phyloP scores from a whole-genome alignment of 2,113 vertebrate genomes.

The Abramis brama region DNA sequence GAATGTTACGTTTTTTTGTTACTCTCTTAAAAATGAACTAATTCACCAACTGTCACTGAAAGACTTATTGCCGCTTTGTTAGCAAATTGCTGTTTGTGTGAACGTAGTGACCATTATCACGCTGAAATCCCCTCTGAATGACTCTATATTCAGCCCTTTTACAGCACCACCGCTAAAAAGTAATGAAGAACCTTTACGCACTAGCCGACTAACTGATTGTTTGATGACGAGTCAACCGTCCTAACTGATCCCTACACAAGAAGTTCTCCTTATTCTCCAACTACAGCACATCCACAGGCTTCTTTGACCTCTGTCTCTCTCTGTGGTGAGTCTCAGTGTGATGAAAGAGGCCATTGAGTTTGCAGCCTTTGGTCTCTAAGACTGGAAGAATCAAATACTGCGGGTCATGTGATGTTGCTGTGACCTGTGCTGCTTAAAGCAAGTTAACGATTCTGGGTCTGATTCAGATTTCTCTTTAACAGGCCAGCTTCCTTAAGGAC shows the following conservation, averaged over 20 bases:
- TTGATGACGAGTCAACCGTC: neutral
- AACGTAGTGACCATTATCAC: too few species aligned
- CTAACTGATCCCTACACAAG: neutral
- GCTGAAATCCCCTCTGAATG: too few species aligned
- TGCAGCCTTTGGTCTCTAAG: neutral
- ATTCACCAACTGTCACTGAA: too few species aligned
- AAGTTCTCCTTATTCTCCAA: neutral
- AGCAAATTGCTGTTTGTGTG: too few species aligned
- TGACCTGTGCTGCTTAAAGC: neutral
- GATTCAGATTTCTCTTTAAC: neutral
- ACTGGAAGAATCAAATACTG: slow-evolving; percentile 27
- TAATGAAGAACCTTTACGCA: neutral
- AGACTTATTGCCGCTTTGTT: too few species aligned
- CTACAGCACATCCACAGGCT: neutral
- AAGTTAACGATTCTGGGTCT: neutral
- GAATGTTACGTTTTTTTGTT: too few species aligned
- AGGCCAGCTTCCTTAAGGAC: neutral
- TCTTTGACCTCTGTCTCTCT: slow-evolving; percentile 19
- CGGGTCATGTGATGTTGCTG: slow-evolving; percentile 18
- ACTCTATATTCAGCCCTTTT: too few species aligned
- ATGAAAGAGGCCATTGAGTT: slow-evolving; percentile 57
- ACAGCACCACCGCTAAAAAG: neutral
- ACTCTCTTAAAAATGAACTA: too few species aligned
- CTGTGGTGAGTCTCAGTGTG: slow-evolving; percentile 4
- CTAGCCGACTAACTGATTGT: neutral